Evolutionary conservation across 2,113 vertebrate genomes (phyloP).

Genomic region (Girardinichthys multiradiatus): DNA sequence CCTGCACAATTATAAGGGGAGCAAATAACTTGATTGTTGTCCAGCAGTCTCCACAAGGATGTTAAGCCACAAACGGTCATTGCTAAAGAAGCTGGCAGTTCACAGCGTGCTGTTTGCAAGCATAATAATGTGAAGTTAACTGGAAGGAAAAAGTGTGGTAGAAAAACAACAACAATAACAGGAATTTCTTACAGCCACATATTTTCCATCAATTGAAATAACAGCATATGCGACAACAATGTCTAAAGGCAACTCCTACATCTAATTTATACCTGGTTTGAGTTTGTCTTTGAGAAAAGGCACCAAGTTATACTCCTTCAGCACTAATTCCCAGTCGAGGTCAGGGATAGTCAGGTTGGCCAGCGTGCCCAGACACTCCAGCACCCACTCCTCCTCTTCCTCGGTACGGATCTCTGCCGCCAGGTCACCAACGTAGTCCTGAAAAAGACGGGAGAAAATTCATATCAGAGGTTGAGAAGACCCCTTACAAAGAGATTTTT

Average conservation of each 20-base stretch:
- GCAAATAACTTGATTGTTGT: no score
- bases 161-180: no score
- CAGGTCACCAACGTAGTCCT: conserved; percentile 97
- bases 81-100: neutral
- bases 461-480: neutral
- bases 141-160: neutral
- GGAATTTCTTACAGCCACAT: no score
- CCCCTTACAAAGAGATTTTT: neutral
- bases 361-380: conserved; percentile 95
- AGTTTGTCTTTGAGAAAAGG: conserved; percentile 94
- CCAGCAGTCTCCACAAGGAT: no score
- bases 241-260: neutral
- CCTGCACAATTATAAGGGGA: no score
- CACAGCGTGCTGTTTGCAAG: neutral
- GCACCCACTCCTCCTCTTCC: conserved; percentile 90
- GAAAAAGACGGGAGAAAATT: neutral
- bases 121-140: neutral
- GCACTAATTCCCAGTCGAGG: conserved; percentile 94
- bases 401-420: conserved; percentile 89
- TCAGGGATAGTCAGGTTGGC: conserved; percentile 95
- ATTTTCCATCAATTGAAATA: neutral
- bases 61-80: neutral
- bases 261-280: conserved; percentile 86
- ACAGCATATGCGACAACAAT: neutral
- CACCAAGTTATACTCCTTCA: conserved; percentile 95